phyloP scores from a whole-genome alignment of 2,797 vertebrate genomes.

The Schizothorax lantsangensis region DNA sequence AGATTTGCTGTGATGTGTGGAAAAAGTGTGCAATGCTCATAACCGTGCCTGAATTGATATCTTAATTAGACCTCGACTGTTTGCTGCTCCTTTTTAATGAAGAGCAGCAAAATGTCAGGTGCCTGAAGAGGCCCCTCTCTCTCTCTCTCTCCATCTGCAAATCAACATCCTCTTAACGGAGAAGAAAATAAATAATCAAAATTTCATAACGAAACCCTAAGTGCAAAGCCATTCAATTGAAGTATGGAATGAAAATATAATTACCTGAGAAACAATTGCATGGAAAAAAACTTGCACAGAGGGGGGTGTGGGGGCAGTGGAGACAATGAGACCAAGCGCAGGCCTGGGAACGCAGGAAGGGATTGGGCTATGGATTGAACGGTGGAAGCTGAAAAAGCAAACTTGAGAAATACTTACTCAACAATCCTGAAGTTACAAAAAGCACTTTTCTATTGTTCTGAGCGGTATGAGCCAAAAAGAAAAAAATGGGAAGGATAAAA shows the following conservation, averaged over 20 bases:
- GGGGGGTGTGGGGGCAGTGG: background rate
- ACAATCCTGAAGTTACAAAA: constrained; percentile 43
- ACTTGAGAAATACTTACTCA: constrained; percentile 44
- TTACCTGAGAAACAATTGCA: background rate
- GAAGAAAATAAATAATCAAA: constrained; percentile 31
- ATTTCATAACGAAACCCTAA: constrained; percentile 20
- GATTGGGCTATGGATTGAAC: constrained; percentile 40
- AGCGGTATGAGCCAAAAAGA: constrained; percentile 19
- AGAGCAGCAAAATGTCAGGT: constrained; percentile 44
- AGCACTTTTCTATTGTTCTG: constrained; percentile 48
- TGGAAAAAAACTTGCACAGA: background rate
- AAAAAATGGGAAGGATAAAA: constrained; percentile 24
- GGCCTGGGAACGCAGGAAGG: constrained; percentile 24
- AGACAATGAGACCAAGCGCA: constrained; percentile 1
- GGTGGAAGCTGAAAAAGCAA: constrained; percentile 36
- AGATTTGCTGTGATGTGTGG: constrained; percentile 4
- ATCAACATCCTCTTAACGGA: constrained; percentile 42
- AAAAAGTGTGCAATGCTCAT: constrained; percentile 25
- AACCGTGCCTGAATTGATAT: constrained; percentile 53
- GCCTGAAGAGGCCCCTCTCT: constrained; percentile 1
- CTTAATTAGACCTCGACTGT: constrained; percentile 67
- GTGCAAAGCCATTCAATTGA: constrained; percentile 18
- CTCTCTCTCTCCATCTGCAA: constrained; percentile 35
- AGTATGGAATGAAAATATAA: constrained; percentile 36
- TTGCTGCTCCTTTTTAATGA: constrained; percentile 55